Base-by-base conservation (phyloP, 2,113 vertebrate species). In the Bubo blakistoni region DNA sequence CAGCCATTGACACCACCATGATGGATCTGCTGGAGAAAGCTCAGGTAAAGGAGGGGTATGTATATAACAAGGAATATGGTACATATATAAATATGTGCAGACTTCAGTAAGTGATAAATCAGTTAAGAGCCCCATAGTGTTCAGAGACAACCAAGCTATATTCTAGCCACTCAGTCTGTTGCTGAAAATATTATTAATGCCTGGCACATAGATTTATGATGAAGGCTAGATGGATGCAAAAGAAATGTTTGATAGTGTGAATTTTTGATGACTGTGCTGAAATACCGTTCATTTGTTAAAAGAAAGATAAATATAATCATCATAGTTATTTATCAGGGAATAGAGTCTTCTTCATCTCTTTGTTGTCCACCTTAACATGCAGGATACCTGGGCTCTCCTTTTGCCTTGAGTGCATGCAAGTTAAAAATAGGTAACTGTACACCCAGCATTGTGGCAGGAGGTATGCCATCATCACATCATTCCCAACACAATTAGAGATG, bases 81-180 rank as follows among this genome's bases (percentile, higher is more conserved):
- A 73, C 40, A 18, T 72, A 61, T 67, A 79, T 57, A 71, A 87
- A 52, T 65, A 70, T 19, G 16, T 62, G 83, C 57, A 78, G 69
- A 27, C 34, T 88, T 94, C 69, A 81, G 69, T 69, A 76, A 57
- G 62, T 0, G 0, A 94, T 91, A 95, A 94, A 96, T 95, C 92
- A 87, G 89, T 59, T 69, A 62, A 94, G 90, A 94, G 81, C 85
- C 81, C 87, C 90, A 92, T 36, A 66, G 78, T 92, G 89, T 95
- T 95, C 90, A 87, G 86, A 94, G 92, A 90, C 84, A 91, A 88
- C 70, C 62, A 85, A 87, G 81, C 49, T 89, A 86, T 69, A 78
- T 69, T 96, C 94, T 72, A 94, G 87, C 94, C 96, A 96, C 95
- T 93, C 92, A 96, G 65, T 88, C 90, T 89, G 82, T 84, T 88